Evolutionary conservation across 2,888 invertebrate genomes (phyloP), one percentile per base, ranked within the genome.

Genomic region (Neoitamus cyanurus): DNA sequence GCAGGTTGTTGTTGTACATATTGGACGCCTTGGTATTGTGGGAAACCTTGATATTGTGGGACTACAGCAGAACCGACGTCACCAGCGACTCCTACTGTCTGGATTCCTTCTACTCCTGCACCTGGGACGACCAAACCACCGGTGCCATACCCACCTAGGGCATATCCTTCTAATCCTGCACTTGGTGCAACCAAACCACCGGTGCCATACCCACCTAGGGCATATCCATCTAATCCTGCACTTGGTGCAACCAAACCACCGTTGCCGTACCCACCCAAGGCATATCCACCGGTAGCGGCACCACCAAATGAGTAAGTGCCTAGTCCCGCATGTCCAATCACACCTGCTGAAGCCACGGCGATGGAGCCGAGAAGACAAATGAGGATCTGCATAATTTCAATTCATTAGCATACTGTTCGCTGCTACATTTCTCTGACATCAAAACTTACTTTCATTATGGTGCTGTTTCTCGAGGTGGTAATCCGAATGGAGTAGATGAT

Each of bases 361-460:
- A 77, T 9, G 7, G 20, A 5, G 46, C 42, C 77, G 42, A 77
- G 46, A 46, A 77, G 31, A 28, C 77, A 77, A 28, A 77, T 25
- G 28, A 77, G 28, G 34, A 77, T 46, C 77, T 77, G 42, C 77
- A 77, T 46, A 42, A 46, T 25, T 58, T 9, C 6, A 25, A 58
- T 9, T 3, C 25, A 58, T 58, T 58, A 20, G 25, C 58, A 58
- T 58, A 34, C 34, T 7, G 34, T n/a, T 36, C 36, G 31, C 42
- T 58, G 58, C 7, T 9, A 58, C 25, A 58, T 58, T 58, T 58
- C 25, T 58, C 15, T 9, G 25, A 9, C 1, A 58, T 58, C 7
- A 25, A 36, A 77, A 46, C 77, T 77, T 46, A 77, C 77, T 46
- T 77, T 77, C 77, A 77, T 77, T 25, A 13, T 46, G 30, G 6